Evolutionary conservation across 2,797 vertebrate species (phyloP).

Genomic region (Knipowitschia caucasica): DNA sequence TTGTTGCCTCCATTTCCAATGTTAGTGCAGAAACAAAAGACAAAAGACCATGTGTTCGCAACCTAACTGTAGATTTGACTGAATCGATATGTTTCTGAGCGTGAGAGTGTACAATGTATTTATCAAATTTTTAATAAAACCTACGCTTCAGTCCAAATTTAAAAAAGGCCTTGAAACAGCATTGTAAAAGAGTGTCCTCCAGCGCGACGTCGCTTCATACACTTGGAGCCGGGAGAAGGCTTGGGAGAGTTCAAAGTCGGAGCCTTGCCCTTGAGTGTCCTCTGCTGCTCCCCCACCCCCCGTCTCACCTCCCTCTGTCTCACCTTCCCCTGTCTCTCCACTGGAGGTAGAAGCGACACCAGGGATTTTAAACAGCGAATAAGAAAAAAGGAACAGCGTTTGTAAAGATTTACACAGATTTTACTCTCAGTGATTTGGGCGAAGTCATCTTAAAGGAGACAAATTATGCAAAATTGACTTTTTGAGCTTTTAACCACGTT

Average conservation of each 20-base stretch:
- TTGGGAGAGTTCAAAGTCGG: conserved; percentile 23
- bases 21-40: too few species aligned
- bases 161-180: neutral
- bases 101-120: neutral
- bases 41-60: too few species aligned
- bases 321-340: conserved; percentile 18
- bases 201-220: conserved; percentile 11
- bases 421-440: neutral
- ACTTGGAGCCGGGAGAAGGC: conserved; percentile 9
- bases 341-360: conserved; percentile 5
- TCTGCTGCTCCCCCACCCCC: conserved; percentile 14
- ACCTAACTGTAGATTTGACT: too few species aligned
- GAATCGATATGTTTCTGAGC: neutral
- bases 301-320: conserved; percentile 15
- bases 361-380: neutral
- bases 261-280: conserved; percentile 33
- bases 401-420: neutral
- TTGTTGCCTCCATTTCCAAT: too few species aligned
- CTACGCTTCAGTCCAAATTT: too few species aligned
- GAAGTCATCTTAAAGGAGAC: neutral
- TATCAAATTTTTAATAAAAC: too few species aligned
- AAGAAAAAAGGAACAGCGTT: neutral
- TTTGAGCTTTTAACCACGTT: neutral
- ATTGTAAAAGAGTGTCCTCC: neutral
- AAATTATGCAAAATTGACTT: too few species aligned